A percentile compares a stretch with the other conserved stretches of the same genome.
phyloP scores from a whole-genome alignment of 2,113 vertebrate species.

The Eptesicus fuscus region DNA sequence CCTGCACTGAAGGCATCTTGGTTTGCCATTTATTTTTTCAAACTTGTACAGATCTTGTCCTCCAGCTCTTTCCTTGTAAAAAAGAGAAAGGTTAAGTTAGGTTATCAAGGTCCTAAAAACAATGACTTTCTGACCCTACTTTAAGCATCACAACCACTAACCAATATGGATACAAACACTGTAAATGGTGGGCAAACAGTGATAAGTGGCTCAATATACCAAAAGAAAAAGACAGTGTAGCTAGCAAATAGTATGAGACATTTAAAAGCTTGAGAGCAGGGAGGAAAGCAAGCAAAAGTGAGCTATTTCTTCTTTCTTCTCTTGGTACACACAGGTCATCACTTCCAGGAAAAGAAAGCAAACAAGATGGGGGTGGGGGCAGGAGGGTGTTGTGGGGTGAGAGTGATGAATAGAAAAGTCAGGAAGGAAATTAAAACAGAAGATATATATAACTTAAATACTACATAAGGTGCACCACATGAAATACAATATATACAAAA shows the following conservation, averaged over 20 bases:
- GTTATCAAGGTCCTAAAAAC: neutral
- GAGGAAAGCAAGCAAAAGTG: neutral
- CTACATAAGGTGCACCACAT: neutral
- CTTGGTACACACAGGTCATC: neutral
- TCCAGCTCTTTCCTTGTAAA: neutral
- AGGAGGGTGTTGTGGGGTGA: neutral
- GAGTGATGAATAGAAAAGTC: neutral
- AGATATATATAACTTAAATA: neutral
- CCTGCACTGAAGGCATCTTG: neutral
- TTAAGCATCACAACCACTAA: neutral
- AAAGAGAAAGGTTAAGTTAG: neutral
- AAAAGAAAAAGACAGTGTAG: neutral
- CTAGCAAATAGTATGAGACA: neutral
- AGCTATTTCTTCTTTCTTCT: neutral
- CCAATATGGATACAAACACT: neutral
- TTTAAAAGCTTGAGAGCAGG: neutral
- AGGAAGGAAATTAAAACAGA: conserved; percentile 10
- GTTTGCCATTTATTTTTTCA: neutral
- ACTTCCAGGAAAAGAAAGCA: neutral
- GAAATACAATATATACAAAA: neutral
- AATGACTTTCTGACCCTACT: neutral
- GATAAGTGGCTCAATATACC: neutral
- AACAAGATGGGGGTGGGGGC: neutral
- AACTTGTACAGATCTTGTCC: neutral
- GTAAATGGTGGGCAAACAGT: neutral